A percentile compares a stretch with the other conserved stretches of the same genome.
Conservation (phyloP, 2,888 invertebrate species). For the Urechis unicinctus region DNA sequence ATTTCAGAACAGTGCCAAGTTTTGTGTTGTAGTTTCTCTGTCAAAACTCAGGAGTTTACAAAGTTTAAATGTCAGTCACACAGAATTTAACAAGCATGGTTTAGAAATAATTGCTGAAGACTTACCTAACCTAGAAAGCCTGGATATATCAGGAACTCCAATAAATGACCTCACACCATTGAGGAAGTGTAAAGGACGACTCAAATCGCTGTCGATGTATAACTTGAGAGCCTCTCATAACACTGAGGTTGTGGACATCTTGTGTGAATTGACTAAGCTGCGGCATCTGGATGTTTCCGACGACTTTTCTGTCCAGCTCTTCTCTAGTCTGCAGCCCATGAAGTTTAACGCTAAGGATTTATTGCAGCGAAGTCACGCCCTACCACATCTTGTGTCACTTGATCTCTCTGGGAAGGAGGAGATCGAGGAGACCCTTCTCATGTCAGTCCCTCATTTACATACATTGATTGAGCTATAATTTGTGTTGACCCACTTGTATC, state of each 20-base stretch:
- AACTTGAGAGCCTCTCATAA: conserved; percentile 52
- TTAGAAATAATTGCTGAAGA: conserved; percentile 64
- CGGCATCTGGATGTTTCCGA: conserved; percentile 59
- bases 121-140: conserved; percentile 59
- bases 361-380: conserved; percentile 31
- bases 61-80: conserved; percentile 60
- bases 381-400: conserved; percentile 58
- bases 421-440: conserved; percentile 52
- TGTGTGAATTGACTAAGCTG: conserved; percentile 55
- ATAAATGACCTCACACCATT: conserved; percentile 62
- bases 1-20: conserved; percentile 59
- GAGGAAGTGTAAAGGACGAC: conserved; percentile 55
- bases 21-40: conserved; percentile 59
- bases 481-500: too few species aligned
- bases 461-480: too few species aligned
- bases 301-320: conserved; percentile 47
- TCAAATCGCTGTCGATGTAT: conserved; percentile 60
- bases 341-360: conserved; percentile 35
- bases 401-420: conserved; percentile 62
- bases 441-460: too few species aligned
- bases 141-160: conserved; percentile 63
- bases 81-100: conserved; percentile 64
- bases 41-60: conserved; percentile 59
- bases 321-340: conserved; percentile 50
- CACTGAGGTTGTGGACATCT: conserved; percentile 52